Evolutionary conservation across 2,888 invertebrate species (phyloP).

Genomic region (Eulithis testata): DNA sequence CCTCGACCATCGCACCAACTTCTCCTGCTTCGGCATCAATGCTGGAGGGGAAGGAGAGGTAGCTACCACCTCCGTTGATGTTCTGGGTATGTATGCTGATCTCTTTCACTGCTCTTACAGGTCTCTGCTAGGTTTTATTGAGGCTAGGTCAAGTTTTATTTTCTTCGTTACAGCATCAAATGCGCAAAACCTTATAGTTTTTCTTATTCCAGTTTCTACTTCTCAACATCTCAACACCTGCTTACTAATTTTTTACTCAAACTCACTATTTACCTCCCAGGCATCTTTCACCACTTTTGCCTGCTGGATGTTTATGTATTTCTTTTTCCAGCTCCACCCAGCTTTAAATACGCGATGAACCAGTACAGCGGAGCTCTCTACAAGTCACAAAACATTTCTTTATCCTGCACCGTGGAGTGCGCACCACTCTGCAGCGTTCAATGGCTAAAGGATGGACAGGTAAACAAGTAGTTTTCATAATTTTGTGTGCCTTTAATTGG

Average conservation of each 20-base stretch:
- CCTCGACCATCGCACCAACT: constrained; percentile 94
- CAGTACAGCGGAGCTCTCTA: constrained; percentile 92
- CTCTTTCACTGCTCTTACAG: background rate
- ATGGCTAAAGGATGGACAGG: constrained; percentile 92
- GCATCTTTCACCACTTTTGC: background rate
- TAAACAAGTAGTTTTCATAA: background rate
- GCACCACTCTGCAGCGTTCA: constrained; percentile 93
- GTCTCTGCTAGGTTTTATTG: too few species aligned
- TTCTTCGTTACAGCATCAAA: too few species aligned
- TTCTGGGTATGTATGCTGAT: constrained; percentile 73
- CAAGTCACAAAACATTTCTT: constrained; percentile 89
- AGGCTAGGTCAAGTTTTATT: too few species aligned
- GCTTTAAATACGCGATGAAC: constrained; percentile 92
- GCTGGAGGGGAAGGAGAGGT: constrained; percentile 90
- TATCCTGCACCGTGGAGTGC: constrained; percentile 95
- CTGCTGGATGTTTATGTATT: background rate
- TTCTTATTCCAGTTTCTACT: too few species aligned
- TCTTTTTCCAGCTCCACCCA: constrained; percentile 90
- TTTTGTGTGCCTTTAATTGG: too few species aligned
- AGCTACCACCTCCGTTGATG: constrained; percentile 83
- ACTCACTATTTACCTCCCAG: too few species aligned
- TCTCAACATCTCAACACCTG: background rate
- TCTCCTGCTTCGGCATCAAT: constrained; percentile 94
- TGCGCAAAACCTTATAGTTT: too few species aligned
- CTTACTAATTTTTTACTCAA: too few species aligned